Evolutionary conservation across 2,797 vertebrate species (phyloP).

Genomic region (Pseudomugil gertrudae): DNA sequence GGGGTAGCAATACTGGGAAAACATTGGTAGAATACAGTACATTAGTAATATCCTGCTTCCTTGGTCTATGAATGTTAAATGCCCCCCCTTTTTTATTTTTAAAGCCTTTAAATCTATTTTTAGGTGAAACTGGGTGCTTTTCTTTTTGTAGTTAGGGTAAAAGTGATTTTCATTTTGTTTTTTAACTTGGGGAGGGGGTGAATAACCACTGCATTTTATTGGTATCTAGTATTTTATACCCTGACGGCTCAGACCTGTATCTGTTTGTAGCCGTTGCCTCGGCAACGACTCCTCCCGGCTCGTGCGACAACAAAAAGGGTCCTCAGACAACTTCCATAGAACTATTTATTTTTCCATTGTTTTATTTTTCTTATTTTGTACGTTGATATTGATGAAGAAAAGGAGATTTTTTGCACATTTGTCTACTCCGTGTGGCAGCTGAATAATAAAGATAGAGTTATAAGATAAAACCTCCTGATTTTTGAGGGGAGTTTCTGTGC

Average conservation of each 20-base stretch:
- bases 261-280: conserved; percentile 22
- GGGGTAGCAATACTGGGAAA: conserved; percentile 43
- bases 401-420: conserved; percentile 93
- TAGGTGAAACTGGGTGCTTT: conserved; percentile 22
- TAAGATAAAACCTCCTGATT: conserved; percentile 42
- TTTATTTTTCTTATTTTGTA: conserved; percentile 68
- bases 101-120: conserved; percentile 9
- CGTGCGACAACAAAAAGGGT: conserved; percentile 40
- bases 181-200: conserved; percentile 11
- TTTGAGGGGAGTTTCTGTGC: conserved; percentile 57
- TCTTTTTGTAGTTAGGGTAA: conserved; percentile 5
- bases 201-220: conserved; percentile 44
- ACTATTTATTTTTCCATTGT: conserved; percentile 84
- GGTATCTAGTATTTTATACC: conserved; percentile 24
- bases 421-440: conserved; percentile 94
- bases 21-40: conserved; percentile 18
- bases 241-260: conserved; percentile 31
- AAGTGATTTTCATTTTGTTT: conserved; percentile 11
- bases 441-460: conserved; percentile 79
- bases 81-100: conserved; percentile 32
- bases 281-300: conserved; percentile 29
- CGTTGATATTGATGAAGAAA: conserved; percentile 77
- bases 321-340: conserved; percentile 57
- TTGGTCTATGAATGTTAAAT: conserved; percentile 50
- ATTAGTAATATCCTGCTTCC: conserved; percentile 17